Evolutionary conservation across 2,797 vertebrate genomes (phyloP).

Genomic region (Phalanger gymnotis): DNA sequence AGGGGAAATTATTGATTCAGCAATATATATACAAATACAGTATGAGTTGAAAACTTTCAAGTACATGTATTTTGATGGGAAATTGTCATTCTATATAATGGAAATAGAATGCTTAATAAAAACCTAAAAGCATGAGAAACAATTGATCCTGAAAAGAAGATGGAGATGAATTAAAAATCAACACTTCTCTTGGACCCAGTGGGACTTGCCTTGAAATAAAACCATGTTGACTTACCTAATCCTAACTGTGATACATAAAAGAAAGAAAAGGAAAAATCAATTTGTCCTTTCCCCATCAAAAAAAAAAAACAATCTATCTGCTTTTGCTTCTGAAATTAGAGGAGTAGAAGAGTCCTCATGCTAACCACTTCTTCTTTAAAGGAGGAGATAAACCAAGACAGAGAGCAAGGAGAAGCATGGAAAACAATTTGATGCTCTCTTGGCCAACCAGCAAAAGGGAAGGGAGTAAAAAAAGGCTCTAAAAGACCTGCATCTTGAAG

Average conservation of each 20-base stretch:
- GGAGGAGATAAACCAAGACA: background rate
- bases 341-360: background rate
- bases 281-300: background rate
- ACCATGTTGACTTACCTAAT: background rate
- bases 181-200: background rate
- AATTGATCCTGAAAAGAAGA: background rate
- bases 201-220: background rate
- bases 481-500: too few relatives aligned
- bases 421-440: background rate
- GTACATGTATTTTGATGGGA: background rate
- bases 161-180: background rate
- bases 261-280: background rate
- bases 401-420: background rate
- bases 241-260: background rate
- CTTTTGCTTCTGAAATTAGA: background rate
- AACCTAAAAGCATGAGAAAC: background rate
- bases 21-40: background rate
- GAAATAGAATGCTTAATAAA: background rate
- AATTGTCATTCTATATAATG: background rate
- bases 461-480: background rate
- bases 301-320: background rate
- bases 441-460: background rate
- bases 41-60: background rate
- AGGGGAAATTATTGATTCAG: background rate
- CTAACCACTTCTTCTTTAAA: background rate